Percentiles rank a stretch among this genome's conserved stretches.
Conservation (phyloP, 1,140 invertebrate species). For the Solenopsis fugax region DNA sequence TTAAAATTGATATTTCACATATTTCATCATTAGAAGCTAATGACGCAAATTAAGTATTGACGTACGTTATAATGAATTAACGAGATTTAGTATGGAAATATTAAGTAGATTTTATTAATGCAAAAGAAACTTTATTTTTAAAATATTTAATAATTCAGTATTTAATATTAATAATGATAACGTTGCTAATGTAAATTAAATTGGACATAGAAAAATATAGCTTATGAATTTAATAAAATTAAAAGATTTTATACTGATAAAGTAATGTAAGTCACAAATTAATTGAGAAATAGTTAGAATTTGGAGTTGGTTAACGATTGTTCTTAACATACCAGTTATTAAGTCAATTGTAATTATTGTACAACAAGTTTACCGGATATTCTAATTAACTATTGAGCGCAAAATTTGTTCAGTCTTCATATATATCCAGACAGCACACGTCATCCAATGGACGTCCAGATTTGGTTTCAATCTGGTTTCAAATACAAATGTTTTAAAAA, state of each 20-base stretch:
- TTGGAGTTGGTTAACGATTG: background rate
- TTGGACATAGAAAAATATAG: background rate
- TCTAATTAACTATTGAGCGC: background rate
- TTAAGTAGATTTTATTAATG: background rate
- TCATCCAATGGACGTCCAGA: no score
- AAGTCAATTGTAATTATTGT: background rate
- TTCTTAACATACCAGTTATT: background rate
- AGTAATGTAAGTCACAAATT: background rate
- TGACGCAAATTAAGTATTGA: background rate
- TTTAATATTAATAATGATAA: background rate
- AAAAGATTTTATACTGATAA: background rate
- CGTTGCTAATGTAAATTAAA: background rate
- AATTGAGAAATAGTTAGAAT: background rate
- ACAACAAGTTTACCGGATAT: background rate
- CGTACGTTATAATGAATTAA: background rate
- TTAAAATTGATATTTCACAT: background rate
- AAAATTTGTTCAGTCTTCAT: background rate
- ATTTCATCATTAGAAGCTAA: background rate
- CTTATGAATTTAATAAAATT: background rate
- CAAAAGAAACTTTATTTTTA: background rate
- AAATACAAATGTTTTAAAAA: no score
- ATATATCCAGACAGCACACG: no score
- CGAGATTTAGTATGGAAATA: no score
- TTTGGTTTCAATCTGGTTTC: no score
- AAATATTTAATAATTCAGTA: background rate